These are phyloP conservation scores for Astur gentilis DNA, from an alignment of 2,113 vertebrate species.

Conservation along the genomic window DNA sequence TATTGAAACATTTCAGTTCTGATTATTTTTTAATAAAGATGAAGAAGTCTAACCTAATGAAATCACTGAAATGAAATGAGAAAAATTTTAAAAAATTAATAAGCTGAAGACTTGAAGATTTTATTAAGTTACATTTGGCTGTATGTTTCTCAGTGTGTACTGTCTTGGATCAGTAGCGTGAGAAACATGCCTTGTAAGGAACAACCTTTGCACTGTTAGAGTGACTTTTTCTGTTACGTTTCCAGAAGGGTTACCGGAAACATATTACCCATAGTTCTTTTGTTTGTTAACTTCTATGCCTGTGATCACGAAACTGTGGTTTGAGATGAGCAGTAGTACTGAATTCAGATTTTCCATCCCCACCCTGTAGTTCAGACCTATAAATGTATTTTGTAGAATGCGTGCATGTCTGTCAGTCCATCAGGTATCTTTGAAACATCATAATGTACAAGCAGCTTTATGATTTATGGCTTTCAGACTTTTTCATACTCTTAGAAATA, in stretches of 20 bases:
- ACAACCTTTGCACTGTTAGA: background rate
- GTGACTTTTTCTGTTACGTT: background rate
- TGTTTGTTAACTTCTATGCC: background rate
- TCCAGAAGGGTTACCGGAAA: background rate
- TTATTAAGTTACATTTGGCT: slow-evolving; percentile 21
- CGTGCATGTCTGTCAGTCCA: too few relatives aligned
- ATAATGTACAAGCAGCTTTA: too few relatives aligned
- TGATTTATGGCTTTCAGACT: too few relatives aligned
- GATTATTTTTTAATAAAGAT: slow-evolving; percentile 67
- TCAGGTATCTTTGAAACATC: too few relatives aligned
- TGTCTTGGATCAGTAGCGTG: background rate
- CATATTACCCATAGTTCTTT: background rate
- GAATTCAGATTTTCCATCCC: background rate
- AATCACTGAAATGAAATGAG: slow-evolving; percentile 61
- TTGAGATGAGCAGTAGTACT: background rate
- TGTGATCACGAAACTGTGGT: background rate
- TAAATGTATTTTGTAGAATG: too few relatives aligned
- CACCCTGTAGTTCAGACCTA: too few relatives aligned
- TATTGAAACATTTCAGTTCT: slow-evolving; percentile 69
- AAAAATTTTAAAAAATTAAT: slow-evolving; percentile 54
- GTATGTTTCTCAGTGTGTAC: background rate
- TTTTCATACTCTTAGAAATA: too few relatives aligned
- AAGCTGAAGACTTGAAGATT: slow-evolving; percentile 38
- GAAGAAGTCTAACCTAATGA: slow-evolving; percentile 62
- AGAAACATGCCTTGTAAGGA: background rate